phyloP scores from a whole-genome alignment of 2,888 invertebrate genomes.

The Thyatira batis region DNA sequence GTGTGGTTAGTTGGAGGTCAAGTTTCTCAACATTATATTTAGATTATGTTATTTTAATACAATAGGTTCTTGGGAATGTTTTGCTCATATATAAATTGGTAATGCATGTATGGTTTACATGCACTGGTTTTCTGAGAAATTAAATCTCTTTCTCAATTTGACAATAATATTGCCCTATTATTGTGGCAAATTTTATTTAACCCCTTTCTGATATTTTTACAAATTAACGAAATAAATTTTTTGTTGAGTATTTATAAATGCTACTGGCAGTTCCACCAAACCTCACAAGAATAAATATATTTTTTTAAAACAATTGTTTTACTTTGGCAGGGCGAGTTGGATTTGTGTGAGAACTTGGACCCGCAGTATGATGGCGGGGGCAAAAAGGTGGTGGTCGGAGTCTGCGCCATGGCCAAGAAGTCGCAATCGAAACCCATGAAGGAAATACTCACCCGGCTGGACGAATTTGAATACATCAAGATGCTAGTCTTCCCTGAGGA shows the following conservation, averaged over 20 bases:
- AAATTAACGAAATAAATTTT: no score
- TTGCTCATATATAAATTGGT: not conserved
- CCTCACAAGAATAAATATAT: not conserved
- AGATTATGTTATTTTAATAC: not conserved
- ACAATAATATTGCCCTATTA: no score
- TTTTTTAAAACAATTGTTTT: not conserved
- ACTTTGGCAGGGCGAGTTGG: constrained; percentile 86
- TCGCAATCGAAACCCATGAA: constrained; percentile 99
- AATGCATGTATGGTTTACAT: no score
- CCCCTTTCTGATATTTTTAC: no score
- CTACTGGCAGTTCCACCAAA: no score
- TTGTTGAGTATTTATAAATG: no score
- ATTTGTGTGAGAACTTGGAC: constrained; percentile 86
- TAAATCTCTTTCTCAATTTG: no score
- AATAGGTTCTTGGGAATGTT: not conserved
- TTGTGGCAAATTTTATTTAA: no score
- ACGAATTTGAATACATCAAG: constrained; percentile 98
- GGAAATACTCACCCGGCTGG: constrained; percentile 96
- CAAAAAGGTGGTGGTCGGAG: constrained; percentile 97
- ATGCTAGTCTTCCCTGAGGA: constrained; percentile 97
- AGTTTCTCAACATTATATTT: not conserved
- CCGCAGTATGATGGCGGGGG: constrained; percentile 85
- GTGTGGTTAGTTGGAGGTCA: constrained; percentile 5
- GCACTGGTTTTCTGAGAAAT: not conserved
- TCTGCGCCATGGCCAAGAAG: constrained; percentile 99